Conservation (phyloP, 2,113 vertebrate genomes). For the Furnarius figulus region DNA sequence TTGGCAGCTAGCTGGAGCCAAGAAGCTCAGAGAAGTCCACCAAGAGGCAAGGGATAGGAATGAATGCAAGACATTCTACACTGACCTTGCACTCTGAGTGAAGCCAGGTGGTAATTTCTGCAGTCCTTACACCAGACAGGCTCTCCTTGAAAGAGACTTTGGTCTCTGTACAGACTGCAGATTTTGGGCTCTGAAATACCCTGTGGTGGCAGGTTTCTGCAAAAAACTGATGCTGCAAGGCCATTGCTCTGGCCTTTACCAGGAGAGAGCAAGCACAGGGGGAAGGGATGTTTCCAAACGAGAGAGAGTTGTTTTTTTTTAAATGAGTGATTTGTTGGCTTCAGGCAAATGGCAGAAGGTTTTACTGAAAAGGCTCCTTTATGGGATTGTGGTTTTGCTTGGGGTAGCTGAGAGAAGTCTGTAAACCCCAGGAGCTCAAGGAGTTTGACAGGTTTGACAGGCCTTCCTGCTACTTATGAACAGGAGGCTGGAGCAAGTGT, state of each 20-base stretch:
- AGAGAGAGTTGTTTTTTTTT: background rate
- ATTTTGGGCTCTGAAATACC: background rate
- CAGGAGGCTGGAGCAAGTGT: background rate
- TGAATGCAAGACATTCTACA: background rate
- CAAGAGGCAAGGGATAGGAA: background rate
- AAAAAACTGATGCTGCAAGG: background rate
- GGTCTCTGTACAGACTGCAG: background rate
- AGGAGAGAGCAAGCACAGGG: background rate
- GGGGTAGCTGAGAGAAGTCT: constrained; percentile 58
- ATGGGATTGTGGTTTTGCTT: constrained; percentile 67
- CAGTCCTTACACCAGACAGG: background rate
- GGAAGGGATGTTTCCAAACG: background rate
- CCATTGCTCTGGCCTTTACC: background rate
- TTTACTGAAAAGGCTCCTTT: constrained; percentile 62
- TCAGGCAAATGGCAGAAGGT: constrained; percentile 53
- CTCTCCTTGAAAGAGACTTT: background rate
- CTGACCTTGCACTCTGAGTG: background rate
- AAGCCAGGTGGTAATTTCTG: background rate
- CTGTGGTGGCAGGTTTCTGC: background rate
- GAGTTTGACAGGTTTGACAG: constrained; percentile 48
- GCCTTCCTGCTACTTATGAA: background rate
- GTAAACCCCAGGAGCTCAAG: constrained; percentile 53
- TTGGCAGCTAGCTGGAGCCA: background rate
- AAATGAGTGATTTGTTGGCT: constrained; percentile 49
- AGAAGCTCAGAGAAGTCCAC: background rate